Evolutionary conservation across 2,797 vertebrate species (phyloP), one percentile per base, ranked within the genome.

Genomic region (Cygnus olor): DNA sequence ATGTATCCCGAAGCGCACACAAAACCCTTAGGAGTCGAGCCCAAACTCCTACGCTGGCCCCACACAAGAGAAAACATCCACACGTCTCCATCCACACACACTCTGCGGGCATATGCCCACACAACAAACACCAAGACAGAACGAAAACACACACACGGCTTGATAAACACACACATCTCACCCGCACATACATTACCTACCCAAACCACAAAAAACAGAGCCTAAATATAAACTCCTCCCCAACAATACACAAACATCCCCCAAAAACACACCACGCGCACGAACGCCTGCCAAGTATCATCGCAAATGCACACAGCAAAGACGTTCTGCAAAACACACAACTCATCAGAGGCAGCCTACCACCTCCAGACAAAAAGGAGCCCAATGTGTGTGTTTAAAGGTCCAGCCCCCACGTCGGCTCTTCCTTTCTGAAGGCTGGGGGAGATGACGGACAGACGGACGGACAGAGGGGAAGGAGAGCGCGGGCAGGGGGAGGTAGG

Each of bases 141-240:
- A 76, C 51, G 45, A 57, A 91, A 93, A 61, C 51, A 77, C 74
- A 83, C 80, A 90, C 92, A 65, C 78, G 44, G 90, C 89, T 85
- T 63, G 92, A 94, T 80, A 95, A 94, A 68, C 74, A 80, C 49
- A 85, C 83, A 80, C 85, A 89, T 76, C 94, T 95, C 38, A 22
- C 76, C 91, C 89, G 85, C 86, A 69, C 92, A 89, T 89, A 93
- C 84, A 95, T 91, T 79, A 92, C 90, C 70, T 90, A 78, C 89
- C 76, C 92, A 96, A 96, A 95, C 90, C 95, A 95, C 95, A 96
- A 97, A 82, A 95, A 95, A 96, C 88, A 83, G 89, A 95, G 44
- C 93, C 94, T 95, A 97, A 95, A 97, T 95, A 96, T 95, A 96
- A 96, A 96, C 96, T 94, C 90, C 94, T 93, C 95, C 91, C 96